Base-by-base conservation (phyloP, 2,888 invertebrate genomes). In the Amblyjoppa proteus region DNA sequence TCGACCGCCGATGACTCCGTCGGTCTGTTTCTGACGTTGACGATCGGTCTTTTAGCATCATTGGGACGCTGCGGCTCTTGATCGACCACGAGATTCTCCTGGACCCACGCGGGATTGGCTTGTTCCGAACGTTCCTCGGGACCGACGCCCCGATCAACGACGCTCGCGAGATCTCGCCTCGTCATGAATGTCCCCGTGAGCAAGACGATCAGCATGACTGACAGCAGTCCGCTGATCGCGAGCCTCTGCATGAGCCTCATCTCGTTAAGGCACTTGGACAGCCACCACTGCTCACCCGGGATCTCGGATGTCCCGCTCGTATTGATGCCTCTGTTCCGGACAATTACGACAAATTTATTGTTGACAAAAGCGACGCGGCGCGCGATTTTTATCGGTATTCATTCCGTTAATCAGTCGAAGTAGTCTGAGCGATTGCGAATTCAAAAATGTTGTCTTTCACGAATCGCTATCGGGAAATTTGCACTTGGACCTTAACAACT, bases 211-310 rank as follows among this genome's bases (percentile, higher is more conserved):
- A 93, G 88, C 90, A 93, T 92, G 56, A 94, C 92, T 85, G 93
- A 93, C 89, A 93, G 88, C 64, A 94, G 91, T 64, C 93, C 93
- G 91, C 93, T 94, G 87, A 94, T 90, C 87, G 93, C 93, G 75
- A 94, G 74, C 86, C 93, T 92, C 87, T 93, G 93, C 91, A 93
- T 92, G 73, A 94, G 88, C 87, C 93, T 90, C 93, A 93, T 93
- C 78, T 92, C 90, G 91, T 88, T 87, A 84, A 88, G 84, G 88
- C 89, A 90, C 87, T 90, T 90, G 88, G 88, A 81, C 89, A 90
- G 83, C 79, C 87, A 85, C 73, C 85, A 89, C 90, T 89, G 88
- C 90, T 89, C 88, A 88, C 88, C 88, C 86, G 91, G 89, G 82
- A 87, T 88, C 51, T 85, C 91, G 80, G 88, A 86, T 73, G 90